Percentiles rank a stretch among this genome's conserved stretches.
These are phyloP conservation scores for Diplosoma virens DNA, from an alignment of 23 tunicate species.

Conservation along the genomic window DNA sequence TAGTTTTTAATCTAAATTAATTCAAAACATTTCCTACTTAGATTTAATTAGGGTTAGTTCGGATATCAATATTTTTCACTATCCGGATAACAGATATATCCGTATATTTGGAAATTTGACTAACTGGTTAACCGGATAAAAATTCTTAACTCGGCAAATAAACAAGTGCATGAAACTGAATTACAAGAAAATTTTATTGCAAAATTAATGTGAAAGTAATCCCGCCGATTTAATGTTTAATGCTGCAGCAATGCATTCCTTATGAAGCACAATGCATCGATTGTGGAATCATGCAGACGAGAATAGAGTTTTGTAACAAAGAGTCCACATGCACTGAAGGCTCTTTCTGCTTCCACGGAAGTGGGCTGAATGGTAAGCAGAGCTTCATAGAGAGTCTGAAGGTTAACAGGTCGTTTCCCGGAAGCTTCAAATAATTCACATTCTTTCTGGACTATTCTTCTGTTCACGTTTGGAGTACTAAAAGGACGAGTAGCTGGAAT, in stretches of 20 bases:
- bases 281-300: slow-evolving; percentile 32
- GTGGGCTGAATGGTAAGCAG: slow-evolving; percentile 59
- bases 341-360: slow-evolving; percentile 70
- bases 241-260: slow-evolving; percentile 26
- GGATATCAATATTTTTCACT: slow-evolving; percentile 46
- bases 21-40: too few relatives aligned
- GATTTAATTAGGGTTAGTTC: slow-evolving; percentile 54
- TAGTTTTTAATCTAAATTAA: too few relatives aligned
- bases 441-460: slow-evolving; percentile 42
- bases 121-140: slow-evolving; percentile 37
- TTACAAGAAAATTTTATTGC: too few relatives aligned
- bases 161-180: too few relatives aligned
- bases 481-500: slow-evolving; percentile 35
- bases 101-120: slow-evolving; percentile 24
- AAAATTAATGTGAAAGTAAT: not conserved
- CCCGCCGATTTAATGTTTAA: slow-evolving; percentile 20
- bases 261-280: slow-evolving; percentile 52
- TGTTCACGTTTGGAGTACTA: slow-evolving; percentile 39
- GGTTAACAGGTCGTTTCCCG: slow-evolving; percentile 48
- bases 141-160: too few relatives aligned
- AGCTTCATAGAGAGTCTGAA: slow-evolving; percentile 45
- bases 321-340: slow-evolving; percentile 52
- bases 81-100: slow-evolving; percentile 52
- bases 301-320: slow-evolving; percentile 49
- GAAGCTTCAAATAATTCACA: slow-evolving; percentile 54